Percentiles rank a stretch among this genome's conserved stretches.
Evolutionary conservation across 1,140 invertebrate species (phyloP).

Genomic region (Chironomus striatipennis): DNA sequence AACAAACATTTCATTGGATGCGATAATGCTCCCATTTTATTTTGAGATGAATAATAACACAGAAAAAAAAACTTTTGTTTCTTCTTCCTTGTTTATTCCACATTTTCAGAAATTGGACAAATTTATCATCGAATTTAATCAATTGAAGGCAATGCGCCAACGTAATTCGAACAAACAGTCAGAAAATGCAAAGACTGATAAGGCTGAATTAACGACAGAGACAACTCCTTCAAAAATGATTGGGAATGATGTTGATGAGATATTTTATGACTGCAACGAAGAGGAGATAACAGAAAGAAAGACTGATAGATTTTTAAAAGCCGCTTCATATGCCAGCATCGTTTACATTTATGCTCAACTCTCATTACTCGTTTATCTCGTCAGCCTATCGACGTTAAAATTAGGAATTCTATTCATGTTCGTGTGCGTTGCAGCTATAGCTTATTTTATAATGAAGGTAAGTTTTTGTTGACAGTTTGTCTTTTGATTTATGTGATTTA

Average conservation of each 20-base stretch:
- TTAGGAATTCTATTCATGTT: not conserved
- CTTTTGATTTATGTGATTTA: no score
- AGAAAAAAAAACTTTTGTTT: not conserved
- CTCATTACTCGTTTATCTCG: not conserved
- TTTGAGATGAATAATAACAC: not conserved
- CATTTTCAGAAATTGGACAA: not conserved
- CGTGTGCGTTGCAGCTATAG: not conserved
- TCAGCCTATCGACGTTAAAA: not conserved
- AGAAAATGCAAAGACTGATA: not conserved
- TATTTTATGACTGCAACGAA: not conserved
- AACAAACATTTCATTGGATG: not conserved
- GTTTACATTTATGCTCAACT: not conserved
- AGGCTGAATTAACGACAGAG: not conserved
- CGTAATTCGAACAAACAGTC: not conserved
- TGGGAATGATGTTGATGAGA: not conserved
- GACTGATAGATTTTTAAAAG: not conserved
- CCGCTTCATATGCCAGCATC: not conserved
- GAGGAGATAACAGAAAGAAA: not conserved
- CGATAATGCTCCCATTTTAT: not conserved
- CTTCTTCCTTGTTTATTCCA: not conserved
- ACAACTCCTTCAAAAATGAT: not conserved
- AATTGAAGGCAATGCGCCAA: not conserved
- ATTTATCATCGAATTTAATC: not conserved
- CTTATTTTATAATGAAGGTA: constrained; percentile 2
- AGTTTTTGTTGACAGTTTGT: not conserved